Evolutionary conservation across 2,797 vertebrate species (phyloP).

Genomic region (Bovichtus diacanthus): DNA sequence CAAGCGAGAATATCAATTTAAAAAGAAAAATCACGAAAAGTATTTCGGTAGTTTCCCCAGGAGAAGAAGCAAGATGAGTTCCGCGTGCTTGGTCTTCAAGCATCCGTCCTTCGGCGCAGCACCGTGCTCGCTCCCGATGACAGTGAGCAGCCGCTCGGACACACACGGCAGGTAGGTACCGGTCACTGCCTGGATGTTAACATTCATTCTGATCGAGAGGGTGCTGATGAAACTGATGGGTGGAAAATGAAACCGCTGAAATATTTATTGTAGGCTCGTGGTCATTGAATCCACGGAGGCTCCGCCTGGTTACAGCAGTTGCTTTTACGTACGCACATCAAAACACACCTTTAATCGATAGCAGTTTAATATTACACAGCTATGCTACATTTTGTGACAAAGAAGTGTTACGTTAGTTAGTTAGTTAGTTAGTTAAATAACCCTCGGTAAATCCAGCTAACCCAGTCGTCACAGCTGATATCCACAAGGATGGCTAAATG

Average conservation of each 20-base stretch:
- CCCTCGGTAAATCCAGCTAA: fast-evolving
- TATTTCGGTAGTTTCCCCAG: not conserved
- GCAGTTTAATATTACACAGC: not conserved
- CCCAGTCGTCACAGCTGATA: no score
- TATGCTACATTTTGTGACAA: not conserved
- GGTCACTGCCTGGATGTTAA: not conserved
- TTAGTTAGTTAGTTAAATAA: no score
- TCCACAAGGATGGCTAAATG: no score
- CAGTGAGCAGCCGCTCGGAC: slow-evolving; percentile 32
- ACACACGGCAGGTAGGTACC: slow-evolving; percentile 62
- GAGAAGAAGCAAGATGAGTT: slow-evolving; percentile 62
- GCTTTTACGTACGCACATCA: no score
- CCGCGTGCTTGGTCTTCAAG: slow-evolving; percentile 52
- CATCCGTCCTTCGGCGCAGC: slow-evolving; percentile 46
- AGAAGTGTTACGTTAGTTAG: not conserved
- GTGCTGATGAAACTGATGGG: no score
- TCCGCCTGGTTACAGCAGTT: not conserved
- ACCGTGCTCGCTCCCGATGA: slow-evolving; percentile 32
- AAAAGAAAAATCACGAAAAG: not conserved
- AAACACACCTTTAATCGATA: not conserved
- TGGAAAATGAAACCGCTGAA: no score
- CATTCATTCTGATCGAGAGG: no score
- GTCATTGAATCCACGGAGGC: no score
- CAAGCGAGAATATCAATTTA: not conserved
- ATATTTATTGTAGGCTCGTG: no score